Evolutionary conservation across 1,140 invertebrate genomes (phyloP).

Genomic region (Campodea augens): DNA sequence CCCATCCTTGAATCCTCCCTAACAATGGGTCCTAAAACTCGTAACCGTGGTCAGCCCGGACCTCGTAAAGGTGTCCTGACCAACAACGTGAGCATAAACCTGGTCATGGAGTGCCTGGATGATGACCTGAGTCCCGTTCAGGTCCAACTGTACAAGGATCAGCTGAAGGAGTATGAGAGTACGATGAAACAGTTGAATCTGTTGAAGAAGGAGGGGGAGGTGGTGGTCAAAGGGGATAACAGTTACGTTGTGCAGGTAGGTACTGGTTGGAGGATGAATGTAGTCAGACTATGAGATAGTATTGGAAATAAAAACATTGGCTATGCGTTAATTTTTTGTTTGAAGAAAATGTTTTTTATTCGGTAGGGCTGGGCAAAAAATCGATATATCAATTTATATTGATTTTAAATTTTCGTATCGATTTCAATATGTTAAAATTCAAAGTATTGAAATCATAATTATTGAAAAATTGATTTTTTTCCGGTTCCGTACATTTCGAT

Average conservation of each 20-base stretch:
- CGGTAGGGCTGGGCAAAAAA: too few species aligned
- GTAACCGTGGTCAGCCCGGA: too few species aligned
- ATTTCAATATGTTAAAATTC: too few species aligned
- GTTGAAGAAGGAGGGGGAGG: constrained; percentile 35
- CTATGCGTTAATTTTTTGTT: neutral
- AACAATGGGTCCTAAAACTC: too few species aligned
- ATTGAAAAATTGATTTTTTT: too few species aligned
- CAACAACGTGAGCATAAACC: too few species aligned
- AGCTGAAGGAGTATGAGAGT: constrained; percentile 33
- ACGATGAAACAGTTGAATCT: constrained; percentile 33
- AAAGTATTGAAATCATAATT: too few species aligned
- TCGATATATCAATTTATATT: too few species aligned
- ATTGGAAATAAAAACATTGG: constrained; percentile 30
- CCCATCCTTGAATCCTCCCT: too few species aligned
- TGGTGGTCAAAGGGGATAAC: constrained; percentile 35
- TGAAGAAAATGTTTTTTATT: constrained; percentile 9
- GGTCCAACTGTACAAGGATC: constrained; percentile 29
- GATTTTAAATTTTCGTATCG: too few species aligned
- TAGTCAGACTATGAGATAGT: constrained; percentile 17
- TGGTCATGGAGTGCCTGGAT: constrained; percentile 43
- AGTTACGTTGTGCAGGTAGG: constrained; percentile 28
- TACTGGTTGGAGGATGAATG: constrained; percentile 4
- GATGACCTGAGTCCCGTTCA: constrained; percentile 43
- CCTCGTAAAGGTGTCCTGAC: too few species aligned
- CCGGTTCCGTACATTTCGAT: too few species aligned